phyloP scores from a whole-genome alignment of 2,888 invertebrate genomes.

The Peribatodes rhomboidaria region DNA sequence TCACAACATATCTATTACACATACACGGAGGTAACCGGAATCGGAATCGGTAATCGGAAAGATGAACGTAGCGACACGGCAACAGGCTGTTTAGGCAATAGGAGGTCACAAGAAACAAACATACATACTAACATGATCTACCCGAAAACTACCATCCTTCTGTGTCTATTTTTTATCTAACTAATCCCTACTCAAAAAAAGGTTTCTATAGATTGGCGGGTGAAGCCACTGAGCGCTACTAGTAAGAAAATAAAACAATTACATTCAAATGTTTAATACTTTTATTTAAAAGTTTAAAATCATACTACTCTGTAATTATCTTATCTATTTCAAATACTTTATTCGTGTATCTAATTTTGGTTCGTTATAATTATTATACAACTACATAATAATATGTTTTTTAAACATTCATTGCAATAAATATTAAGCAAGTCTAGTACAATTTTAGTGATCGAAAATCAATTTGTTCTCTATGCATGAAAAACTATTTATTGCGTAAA shows the following conservation, averaged over 20 bases:
- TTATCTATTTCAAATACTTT: slow-evolving; percentile 65
- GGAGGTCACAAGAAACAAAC: too few relatives aligned
- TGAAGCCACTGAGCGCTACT: too few relatives aligned
- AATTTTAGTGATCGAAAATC: slow-evolving; percentile 26
- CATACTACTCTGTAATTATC: slow-evolving; percentile 67
- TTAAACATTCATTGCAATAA: slow-evolving; percentile 70
- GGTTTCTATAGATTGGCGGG: too few relatives aligned
- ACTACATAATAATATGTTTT: slow-evolving; percentile 69
- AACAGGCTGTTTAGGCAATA: too few relatives aligned
- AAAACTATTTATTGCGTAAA: slow-evolving; percentile 17
- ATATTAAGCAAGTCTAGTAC: slow-evolving; percentile 62
- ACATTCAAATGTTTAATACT: slow-evolving; percentile 65
- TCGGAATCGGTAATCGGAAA: too few relatives aligned
- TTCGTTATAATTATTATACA: slow-evolving; percentile 73
- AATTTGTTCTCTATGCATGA: neutral
- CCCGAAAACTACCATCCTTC: too few relatives aligned
- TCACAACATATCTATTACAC: too few relatives aligned
- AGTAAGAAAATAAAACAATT: slow-evolving; percentile 49
- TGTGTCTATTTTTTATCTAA: too few relatives aligned
- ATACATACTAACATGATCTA: too few relatives aligned
- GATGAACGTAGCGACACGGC: too few relatives aligned
- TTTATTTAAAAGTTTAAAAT: slow-evolving; percentile 75
- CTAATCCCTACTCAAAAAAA: too few relatives aligned
- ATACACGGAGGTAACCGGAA: too few relatives aligned
- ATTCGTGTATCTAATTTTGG: slow-evolving; percentile 63